Conservation (phyloP, 2,888 invertebrate species). For the Oxyteleia sp. region DNA sequence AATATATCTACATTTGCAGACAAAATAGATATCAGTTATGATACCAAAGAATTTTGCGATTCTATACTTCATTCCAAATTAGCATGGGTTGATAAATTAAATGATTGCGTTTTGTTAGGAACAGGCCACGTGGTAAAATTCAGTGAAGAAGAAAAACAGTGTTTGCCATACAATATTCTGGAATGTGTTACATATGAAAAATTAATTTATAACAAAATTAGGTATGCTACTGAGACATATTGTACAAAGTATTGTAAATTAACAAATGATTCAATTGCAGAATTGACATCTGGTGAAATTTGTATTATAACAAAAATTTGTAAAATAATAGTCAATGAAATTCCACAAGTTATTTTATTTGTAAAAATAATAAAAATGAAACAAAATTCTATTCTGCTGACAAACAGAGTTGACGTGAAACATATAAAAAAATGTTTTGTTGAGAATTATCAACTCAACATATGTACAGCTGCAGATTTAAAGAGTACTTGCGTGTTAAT, state of each 20-base stretch:
- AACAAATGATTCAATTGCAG: conserved; percentile 19
- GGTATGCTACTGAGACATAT: background rate
- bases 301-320: conserved; percentile 19
- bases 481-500: conserved; percentile 14
- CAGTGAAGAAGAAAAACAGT: conserved; percentile 4
- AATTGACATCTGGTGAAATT: background rate
- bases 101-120: conserved; percentile 4
- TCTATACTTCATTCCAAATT: background rate
- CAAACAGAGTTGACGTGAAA: background rate
- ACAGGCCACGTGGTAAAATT: background rate
- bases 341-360: conserved; percentile 3
- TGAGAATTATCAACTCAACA: background rate
- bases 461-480: conserved; percentile 8
- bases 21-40: background rate
- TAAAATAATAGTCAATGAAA: background rate
- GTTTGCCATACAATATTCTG: background rate
- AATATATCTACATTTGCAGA: background rate
- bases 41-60: background rate
- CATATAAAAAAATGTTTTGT: conserved; percentile 18
- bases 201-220: conserved; percentile 6
- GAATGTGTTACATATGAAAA: background rate
- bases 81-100: background rate
- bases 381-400: background rate
- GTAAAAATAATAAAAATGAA: background rate
- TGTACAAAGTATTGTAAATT: conserved; percentile 12